Base-by-base conservation (phyloP, 2,888 invertebrate genomes). In the Lathronympha strigana region DNA sequence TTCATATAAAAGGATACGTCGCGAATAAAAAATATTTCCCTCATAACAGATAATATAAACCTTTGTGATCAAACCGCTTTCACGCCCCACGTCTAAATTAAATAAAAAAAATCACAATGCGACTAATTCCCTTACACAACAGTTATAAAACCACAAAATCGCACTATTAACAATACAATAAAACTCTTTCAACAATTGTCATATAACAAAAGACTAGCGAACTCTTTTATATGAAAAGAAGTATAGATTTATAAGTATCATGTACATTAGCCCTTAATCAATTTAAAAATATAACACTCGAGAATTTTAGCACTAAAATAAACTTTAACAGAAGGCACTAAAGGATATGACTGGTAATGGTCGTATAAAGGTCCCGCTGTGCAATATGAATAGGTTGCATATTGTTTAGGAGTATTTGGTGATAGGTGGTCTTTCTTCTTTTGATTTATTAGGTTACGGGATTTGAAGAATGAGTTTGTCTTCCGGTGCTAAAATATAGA, bases 161-260 rank as follows among this genome's bases (percentile, higher is more conserved):
- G 76, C 72, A 70, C 74, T 74, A 72, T 77, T 82, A 79, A 71
- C 73, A 63, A 53, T 23, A 28, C 60, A 83, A 77, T 83, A 83
- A 73, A 77, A 77, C 69, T 71, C 82, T 81, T 76, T 71, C 79
- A 72, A 73, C 76, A 76, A 78, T 83, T 81, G 78, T 78, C 78
- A 74, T 68, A 72, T 73, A 70, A 49, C 58, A 68, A 53, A 45
- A 66, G 47, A 40, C 60, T 61, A 67, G 45, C 55, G 38, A 50
- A n/a, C 13, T 13, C 19, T 21, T 23, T 3, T 23, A 4, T 15
- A 2, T 4, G 11, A 31, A 57, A 43, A 1, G 28, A 19, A n/a
- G 31, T 17, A 67, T 50, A 66, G 54, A 43, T 11, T 13, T 19
- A 62, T 28, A n/a, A 23, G 9, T 17, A 4, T 54, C 15, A 45